Base-by-base conservation (phyloP, 2,888 invertebrate genomes). In the Gisinianus flammeolus region DNA sequence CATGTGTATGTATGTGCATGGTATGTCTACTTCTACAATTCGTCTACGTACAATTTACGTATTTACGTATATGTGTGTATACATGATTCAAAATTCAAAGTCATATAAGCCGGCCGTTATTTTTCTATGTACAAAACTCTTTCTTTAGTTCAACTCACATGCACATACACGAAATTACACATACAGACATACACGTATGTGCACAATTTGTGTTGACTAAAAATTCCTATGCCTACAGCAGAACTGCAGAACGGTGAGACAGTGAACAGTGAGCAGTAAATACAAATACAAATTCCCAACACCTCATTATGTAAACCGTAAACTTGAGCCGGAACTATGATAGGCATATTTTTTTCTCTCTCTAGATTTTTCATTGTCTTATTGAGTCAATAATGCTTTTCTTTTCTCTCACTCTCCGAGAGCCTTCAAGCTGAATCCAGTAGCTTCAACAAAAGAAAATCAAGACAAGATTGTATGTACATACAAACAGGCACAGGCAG, bases 281-380 rank as follows among this genome's bases (percentile, higher is more conserved):
- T 5, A 58, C 56, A 56, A 33, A n/a, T 73, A 30, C 31, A 62
- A 62, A 5, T 16, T 33, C 22, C 33, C 62, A 73, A 31, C 62
- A 73, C 33, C 73, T 73, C 73, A 73, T 73, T 73, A 73, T 64
- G 35, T 73, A 64, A 62, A 73, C 62, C 73, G 62, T 62, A 62
- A 56, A 58, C 62, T 73, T 31, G 22, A 62, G 73, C 31, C 73
- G 73, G 73, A 73, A 73, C 62, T 54, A 54, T 54, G 19, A 73
- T 73, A 30, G 56, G 35, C 72, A 62, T 56, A 62, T 73, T 73
- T 73, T n/a, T n/a, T n/a, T n/a, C n/a, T n/a, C n/a, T n/a, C n/a
- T 3, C 22, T 54, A 70, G 54, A 70, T 70, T 54, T 52, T 30
- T 70, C 70, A 54, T 70, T 70, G 70, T 70, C 70, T 70, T 70